phyloP scores from a whole-genome alignment of 2,113 vertebrate genomes.

The Nymphicus hollandicus region DNA sequence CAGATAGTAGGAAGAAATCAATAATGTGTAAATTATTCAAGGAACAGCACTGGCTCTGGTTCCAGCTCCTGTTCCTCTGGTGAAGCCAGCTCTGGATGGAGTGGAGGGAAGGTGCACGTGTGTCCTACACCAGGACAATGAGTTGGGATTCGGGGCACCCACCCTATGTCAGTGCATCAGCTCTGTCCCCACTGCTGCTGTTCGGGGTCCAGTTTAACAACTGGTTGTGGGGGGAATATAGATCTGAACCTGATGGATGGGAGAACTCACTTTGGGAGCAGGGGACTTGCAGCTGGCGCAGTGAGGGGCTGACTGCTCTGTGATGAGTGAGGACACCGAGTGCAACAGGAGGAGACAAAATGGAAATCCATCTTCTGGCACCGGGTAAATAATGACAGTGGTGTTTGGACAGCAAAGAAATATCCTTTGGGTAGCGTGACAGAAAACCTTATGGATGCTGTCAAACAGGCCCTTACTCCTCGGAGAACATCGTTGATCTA shows the following conservation, averaged over 20 bases:
- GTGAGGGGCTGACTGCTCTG: not conserved
- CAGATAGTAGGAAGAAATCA: slow-evolving; percentile 32
- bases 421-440: slow-evolving; percentile 7
- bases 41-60: not conserved
- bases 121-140: not conserved
- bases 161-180: fast-evolving
- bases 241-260: not conserved
- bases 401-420: not conserved
- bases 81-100: not conserved
- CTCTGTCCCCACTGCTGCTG: not conserved
- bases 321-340: not conserved
- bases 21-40: slow-evolving; percentile 50
- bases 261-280: not conserved
- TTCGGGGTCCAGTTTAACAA: fast-evolving
- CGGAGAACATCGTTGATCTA: not conserved
- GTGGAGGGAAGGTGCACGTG: not conserved
- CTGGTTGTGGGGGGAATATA: fast-evolving
- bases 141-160: fast-evolving
- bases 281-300: not conserved
- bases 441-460: slow-evolving; percentile 52
- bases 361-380: not conserved
- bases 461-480: slow-evolving; percentile 45
- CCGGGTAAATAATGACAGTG: not conserved
- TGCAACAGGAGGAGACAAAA: not conserved
- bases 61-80: not conserved